phyloP scores from a whole-genome alignment of 2,113 vertebrate species.

The Archilochus colubris region DNA sequence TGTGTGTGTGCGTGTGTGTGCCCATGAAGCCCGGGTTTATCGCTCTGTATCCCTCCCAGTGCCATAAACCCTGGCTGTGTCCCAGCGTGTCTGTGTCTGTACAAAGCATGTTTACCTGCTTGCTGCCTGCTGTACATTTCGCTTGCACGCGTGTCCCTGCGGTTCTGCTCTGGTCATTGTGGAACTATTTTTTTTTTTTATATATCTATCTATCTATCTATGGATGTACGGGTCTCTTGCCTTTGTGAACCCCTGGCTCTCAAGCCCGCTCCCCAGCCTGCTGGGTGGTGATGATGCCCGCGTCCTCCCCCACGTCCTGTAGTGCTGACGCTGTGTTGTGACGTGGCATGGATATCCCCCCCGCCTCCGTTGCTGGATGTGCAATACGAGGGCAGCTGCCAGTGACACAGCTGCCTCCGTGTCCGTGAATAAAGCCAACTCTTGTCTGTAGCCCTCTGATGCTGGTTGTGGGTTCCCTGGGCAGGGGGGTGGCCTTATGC shows the following conservation, averaged over 20 bases:
- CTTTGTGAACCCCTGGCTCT: conserved; percentile 59
- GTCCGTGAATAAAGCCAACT: conserved; percentile 82
- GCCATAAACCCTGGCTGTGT: conserved; percentile 83
- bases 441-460: conserved; percentile 75
- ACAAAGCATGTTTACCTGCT: conserved; percentile 75
- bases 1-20: neutral
- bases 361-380: conserved; percentile 70
- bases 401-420: conserved; percentile 70
- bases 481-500: neutral
- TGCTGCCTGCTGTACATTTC: conserved; percentile 64
- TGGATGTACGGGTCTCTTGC: conserved; percentile 69
- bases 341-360: conserved; percentile 80
- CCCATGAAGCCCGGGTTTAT: conserved; percentile 74
- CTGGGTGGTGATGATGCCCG: conserved; percentile 55
- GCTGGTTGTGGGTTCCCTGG: conserved; percentile 15
- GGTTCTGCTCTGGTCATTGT: conserved; percentile 62
- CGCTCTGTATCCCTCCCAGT: conserved; percentile 92
- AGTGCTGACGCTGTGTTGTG: conserved; percentile 76
- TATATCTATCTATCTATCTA: neutral
- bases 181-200: conserved; percentile 53
- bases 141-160: conserved; percentile 64
- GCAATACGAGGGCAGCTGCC: conserved; percentile 73
- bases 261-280: conserved; percentile 34
- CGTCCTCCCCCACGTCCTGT: neutral
- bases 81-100: conserved; percentile 60